Evolutionary conservation across 2,888 invertebrate species (phyloP), one percentile per base, ranked within the genome.

Genomic region (Drosophila merina): DNA sequence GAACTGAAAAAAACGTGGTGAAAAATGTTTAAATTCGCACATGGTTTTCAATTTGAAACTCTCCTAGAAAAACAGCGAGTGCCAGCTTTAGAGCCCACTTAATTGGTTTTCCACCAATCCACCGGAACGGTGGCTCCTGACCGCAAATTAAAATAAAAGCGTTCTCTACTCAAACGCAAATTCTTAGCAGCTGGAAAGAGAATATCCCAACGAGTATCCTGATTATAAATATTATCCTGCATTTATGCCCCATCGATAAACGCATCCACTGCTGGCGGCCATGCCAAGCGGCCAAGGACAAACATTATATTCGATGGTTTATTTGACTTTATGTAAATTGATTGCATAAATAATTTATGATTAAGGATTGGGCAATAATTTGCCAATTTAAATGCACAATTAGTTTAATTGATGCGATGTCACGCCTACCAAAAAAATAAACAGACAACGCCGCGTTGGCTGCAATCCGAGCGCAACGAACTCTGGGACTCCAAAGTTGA

Each of bases 331-430:
- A 60, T 57, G 54, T 50, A 74, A 74, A 72, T 72, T 68, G 59
- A 77, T 74, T 79, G 80, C 64, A 74, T 76, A 74, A 62, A 79
- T 85, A 78, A 86, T 74, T 77, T 72, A 70, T 70, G 38, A 72
- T 55, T 59, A 68, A 71, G 62, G 63, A 70, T 48, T 48, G 45
- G 33, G 73, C 52, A 57, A 75, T 72, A 74, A 74, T 75, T 74
- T 75, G 72, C 72, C 74, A 75, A 75, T 74, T 74, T 75, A 64
- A 74, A 74, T 75, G 67, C 74, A 51, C 74, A 75, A 75, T 75
- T 75, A 75, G 74, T 66, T 75, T 75, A 75, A 75, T 75, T 75
- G 75, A 75, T 75, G 71, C 57, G 8, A 45, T 28, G 72, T 40
- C 70, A 72, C 55, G 60, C 55, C 54, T 48, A 49, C 57, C 4